A percentile compares a stretch with the other conserved stretches of the same genome.
phyloP scores from a whole-genome alignment of 2,888 invertebrate genomes.

The Monoplex corrugatus region DNA sequence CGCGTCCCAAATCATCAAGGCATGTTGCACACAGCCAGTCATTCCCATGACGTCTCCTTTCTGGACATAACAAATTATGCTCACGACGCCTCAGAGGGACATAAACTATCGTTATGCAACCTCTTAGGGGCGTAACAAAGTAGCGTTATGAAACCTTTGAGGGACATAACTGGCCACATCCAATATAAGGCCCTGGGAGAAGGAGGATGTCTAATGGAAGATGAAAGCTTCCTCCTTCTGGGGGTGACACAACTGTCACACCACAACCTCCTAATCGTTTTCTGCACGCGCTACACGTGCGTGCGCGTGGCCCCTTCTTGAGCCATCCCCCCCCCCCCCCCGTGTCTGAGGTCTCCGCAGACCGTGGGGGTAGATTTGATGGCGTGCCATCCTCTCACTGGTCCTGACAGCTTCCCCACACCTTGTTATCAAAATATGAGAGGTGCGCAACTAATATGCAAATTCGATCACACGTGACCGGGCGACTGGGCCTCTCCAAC shows the following conservation, averaged over 20 bases:
- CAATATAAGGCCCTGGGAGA: too few relatives aligned
- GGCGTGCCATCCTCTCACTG: conserved; percentile 20
- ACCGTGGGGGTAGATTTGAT: neutral
- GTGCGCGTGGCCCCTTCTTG: neutral
- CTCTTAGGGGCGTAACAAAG: too few relatives aligned
- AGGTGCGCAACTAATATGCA: conserved; percentile 54
- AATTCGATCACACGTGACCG: conserved; percentile 48
- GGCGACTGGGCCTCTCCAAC: neutral
- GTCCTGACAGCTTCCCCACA: conserved; percentile 40
- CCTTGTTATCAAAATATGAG: conserved; percentile 56
- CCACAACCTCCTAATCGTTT: neutral
- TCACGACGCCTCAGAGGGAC: too few relatives aligned
- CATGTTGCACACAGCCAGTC: too few relatives aligned
- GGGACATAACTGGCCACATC: too few relatives aligned
- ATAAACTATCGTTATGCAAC: too few relatives aligned
- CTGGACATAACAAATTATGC: too few relatives aligned
- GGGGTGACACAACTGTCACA: conserved; percentile 2
- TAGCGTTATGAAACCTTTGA: too few relatives aligned
- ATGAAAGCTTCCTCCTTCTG: conserved; percentile 21
- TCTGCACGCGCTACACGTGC: conserved; percentile 38
- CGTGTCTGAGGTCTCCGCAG: conserved; percentile 36
- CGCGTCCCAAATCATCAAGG: too few relatives aligned
- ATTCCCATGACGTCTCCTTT: too few relatives aligned
- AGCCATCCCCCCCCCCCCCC: neutral
- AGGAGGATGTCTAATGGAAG: conserved; percentile 13